Base-by-base conservation (phyloP, 2,797 vertebrate genomes). In the Buphagus erythrorhynchus region DNA sequence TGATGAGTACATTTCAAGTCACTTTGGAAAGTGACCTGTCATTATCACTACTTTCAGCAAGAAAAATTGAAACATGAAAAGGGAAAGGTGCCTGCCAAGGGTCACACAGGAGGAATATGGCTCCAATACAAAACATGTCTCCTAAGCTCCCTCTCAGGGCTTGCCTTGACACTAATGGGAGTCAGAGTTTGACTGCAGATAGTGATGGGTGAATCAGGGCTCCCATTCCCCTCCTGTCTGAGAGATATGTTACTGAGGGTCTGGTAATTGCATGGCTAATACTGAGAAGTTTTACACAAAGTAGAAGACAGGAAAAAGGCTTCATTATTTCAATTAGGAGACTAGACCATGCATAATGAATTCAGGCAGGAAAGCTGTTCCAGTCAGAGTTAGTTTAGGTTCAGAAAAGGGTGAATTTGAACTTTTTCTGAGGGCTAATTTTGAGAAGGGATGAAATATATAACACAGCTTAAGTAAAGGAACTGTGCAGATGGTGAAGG, bases 331-430 rank as follows among this genome's bases (percentile, higher is more conserved):
- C 84, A 87, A 74, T 94, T 96, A 82, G 73, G 91, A 97, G 96
- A 96, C 48, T 83, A 94, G 69, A 54, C 13, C 52, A 95, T 57
- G 28, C 84, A 72, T 92, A 97, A 96, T 93, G 78, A 94, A 96
- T 88, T 97, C 81, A 96, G 61, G 31, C 51, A 95, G 80, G 69
- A 97, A 96, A 95, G 94, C 84, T 89, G 46, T 86, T 95, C 82
- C 48, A 94, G 38, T 71, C 62, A 91, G 57, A 92, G 66, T 76
- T 86, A 74, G 93, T 65, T 94, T 93, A 78, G 52, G 66, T 97
- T 97, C 76, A 90, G 83, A 95, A 79, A 25, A 96, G 67, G 83
- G 63, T 92, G 86, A 90, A 86, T 16, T 62, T 35, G 33, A 93
- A 72, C 40, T 59, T 28, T 84, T 85, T 95, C 67, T 71, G 71